Conservation (phyloP, 2,888 invertebrate genomes). For the Panopea generosa region DNA sequence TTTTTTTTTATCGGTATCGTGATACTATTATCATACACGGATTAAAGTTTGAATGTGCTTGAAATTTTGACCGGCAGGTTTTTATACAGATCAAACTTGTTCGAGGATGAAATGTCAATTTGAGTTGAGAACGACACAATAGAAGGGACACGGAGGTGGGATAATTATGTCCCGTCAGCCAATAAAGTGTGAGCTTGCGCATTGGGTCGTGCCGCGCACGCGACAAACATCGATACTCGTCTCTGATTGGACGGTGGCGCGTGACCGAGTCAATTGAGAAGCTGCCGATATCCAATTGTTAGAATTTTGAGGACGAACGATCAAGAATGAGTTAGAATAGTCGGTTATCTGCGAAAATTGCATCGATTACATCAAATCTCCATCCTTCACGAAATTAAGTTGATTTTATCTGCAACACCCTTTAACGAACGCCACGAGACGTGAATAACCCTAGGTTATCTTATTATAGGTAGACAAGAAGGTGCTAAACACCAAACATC, state of each 20-base stretch:
- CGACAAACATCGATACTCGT: constrained; percentile 60
- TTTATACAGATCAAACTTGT: constrained; percentile 51
- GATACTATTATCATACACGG: background rate
- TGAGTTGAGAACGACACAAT: constrained; percentile 63
- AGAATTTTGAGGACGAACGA: constrained; percentile 11
- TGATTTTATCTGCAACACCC: constrained; percentile 50
- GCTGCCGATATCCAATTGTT: background rate
- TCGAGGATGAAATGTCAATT: constrained; percentile 53
- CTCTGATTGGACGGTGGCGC: constrained; percentile 67
- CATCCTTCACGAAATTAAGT: constrained; percentile 19
- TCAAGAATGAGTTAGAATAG: constrained; percentile 5
- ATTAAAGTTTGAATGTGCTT: constrained; percentile 51
- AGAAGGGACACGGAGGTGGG: constrained; percentile 56
- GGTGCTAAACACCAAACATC: constrained; percentile 23
- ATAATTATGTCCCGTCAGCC: constrained; percentile 56
- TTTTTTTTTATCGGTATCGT: too few species aligned
- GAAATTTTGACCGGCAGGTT: constrained; percentile 36
- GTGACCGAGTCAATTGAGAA: constrained; percentile 37
- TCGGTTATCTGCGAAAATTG: constrained; percentile 26
- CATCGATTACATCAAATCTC: constrained; percentile 42
- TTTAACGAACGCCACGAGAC: constrained; percentile 31
- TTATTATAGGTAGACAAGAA: constrained; percentile 31
- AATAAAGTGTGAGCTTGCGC: constrained; percentile 47
- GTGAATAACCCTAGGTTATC: constrained; percentile 30
- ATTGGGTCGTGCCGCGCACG: constrained; percentile 67